A percentile compares a stretch with the other conserved stretches of the same genome.
These are phyloP conservation scores for Carposina sasakii DNA, from an alignment of 1,140 invertebrate genomes.

Conservation along the genomic window DNA sequence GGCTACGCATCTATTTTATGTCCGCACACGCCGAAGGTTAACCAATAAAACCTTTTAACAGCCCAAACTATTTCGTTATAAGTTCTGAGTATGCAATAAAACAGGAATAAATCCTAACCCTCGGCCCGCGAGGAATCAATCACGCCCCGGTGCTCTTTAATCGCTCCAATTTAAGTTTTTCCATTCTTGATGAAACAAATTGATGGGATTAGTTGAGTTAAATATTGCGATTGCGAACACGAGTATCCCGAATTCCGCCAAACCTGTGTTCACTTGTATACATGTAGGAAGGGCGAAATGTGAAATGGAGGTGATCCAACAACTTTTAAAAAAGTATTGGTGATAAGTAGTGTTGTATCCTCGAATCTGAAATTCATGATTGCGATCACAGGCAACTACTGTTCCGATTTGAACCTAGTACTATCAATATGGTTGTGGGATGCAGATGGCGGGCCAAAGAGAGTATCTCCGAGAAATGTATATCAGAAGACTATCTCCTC, in stretches of 20 bases:
- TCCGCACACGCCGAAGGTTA: constrained; percentile 67
- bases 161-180: constrained; percentile 64
- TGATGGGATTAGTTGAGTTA: constrained; percentile 58
- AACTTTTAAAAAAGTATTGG: no score
- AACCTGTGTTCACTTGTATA: constrained; percentile 47
- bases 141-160: constrained; percentile 50
- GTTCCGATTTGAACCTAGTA: no score
- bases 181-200: constrained; percentile 50
- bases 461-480: no score
- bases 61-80: constrained; percentile 72
- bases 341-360: no score
- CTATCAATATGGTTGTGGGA: no score
- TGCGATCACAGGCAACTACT: no score
- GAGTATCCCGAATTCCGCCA: constrained; percentile 49
- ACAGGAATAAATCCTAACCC: constrained; percentile 70
- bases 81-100: constrained; percentile 71
- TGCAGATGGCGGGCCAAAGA: no score
- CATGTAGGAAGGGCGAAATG: no score
- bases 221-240: constrained; percentile 50
- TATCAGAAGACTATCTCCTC: no score
- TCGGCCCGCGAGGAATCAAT: constrained; percentile 54
- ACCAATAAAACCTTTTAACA: constrained; percentile 73
- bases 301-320: no score
- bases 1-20: constrained; percentile 71
- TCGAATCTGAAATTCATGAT: no score